Percentiles rank a stretch among this genome's conserved stretches.
Evolutionary conservation across 2,797 vertebrate species (phyloP).

Genomic region (Syndactyla subalaris): DNA sequence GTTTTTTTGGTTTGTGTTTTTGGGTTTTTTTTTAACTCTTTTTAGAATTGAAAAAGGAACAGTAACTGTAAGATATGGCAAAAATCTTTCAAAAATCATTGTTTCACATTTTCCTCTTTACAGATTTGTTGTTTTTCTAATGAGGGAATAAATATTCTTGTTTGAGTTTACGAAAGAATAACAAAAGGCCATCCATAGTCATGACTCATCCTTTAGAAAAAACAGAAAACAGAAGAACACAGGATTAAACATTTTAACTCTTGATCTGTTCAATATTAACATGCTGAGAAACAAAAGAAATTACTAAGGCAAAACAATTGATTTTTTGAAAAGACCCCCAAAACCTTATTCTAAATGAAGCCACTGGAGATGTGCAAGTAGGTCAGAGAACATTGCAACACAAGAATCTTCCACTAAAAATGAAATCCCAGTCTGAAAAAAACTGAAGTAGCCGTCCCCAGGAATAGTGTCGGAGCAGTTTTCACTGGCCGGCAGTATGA

Average conservation of each 20-base stretch:
- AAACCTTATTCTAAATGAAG: not conserved
- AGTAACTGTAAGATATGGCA: not conserved
- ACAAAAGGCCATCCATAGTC: not conserved
- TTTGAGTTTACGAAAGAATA: slow-evolving; percentile 41
- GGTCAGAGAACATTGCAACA: not conserved
- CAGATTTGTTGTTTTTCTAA: slow-evolving; percentile 23
- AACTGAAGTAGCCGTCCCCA: not conserved
- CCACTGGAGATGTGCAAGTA: not conserved
- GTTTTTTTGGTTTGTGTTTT: too few species aligned
- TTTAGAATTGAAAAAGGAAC: not conserved
- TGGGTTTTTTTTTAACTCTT: too few species aligned
- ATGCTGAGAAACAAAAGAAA: not conserved
- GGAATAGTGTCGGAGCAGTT: not conserved
- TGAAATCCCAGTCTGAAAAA: not conserved
- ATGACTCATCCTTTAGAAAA: slow-evolving; percentile 45
- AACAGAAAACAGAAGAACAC: not conserved
- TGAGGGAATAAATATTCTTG: slow-evolving; percentile 8
- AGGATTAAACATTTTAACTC: slow-evolving; percentile 31
- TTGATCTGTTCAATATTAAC: not conserved
- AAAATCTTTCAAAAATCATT: not conserved
- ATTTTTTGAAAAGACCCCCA: not conserved
- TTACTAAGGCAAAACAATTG: not conserved
- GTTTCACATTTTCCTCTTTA: slow-evolving; percentile 11
- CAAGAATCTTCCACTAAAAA: not conserved
- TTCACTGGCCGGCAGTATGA: not conserved